A percentile compares a stretch with the other conserved stretches of the same genome.
Conservation (phyloP, 2,797 vertebrate species). For the Mormyrus hasselquistii region DNA sequence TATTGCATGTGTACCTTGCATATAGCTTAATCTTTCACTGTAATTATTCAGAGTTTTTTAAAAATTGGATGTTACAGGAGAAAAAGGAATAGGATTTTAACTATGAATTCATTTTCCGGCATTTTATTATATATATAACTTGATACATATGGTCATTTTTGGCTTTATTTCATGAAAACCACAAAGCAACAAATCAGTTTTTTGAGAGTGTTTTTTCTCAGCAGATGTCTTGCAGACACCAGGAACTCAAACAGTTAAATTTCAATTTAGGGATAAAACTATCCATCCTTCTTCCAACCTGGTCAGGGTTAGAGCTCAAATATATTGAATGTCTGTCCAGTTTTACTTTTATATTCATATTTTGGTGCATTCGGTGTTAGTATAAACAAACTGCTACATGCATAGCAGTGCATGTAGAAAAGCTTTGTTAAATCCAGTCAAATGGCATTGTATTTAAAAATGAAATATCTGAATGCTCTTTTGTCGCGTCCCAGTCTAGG, state of each 20-base stretch:
- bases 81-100: background rate
- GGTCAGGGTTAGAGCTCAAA: background rate
- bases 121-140: background rate
- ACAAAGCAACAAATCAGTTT: background rate
- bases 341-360: background rate
- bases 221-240: background rate
- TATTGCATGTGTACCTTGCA: background rate
- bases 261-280: background rate
- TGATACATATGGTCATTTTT: background rate
- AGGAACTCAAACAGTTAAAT: background rate
- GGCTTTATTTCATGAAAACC: background rate
- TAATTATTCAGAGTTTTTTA: background rate
- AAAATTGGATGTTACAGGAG: background rate
- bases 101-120: background rate
- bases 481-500: background rate
- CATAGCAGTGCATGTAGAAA: background rate
- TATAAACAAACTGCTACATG: background rate
- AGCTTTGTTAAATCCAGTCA: background rate
- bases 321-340: background rate
- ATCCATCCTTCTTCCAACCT: background rate
- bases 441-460: background rate
- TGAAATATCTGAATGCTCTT: background rate
- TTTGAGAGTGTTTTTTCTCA: background rate
- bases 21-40: background rate
- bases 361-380: background rate